phyloP scores from a whole-genome alignment of 2,888 invertebrate genomes.

The Zaprionus bogoriensis region DNA sequence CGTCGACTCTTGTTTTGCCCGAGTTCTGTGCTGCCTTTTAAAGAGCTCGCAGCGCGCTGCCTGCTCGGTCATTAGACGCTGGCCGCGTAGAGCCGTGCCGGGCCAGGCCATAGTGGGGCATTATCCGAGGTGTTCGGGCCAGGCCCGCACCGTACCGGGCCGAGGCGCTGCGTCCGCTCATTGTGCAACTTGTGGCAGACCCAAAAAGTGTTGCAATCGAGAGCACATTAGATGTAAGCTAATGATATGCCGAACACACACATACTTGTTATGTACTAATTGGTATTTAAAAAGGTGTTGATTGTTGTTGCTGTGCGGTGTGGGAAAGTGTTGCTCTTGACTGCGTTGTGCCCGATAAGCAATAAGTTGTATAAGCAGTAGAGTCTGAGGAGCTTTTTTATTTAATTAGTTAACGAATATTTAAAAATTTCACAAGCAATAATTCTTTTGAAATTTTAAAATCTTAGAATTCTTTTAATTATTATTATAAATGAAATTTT shows the following conservation, averaged over 20 bases:
- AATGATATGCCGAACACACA: constrained; percentile 53
- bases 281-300: constrained; percentile 53
- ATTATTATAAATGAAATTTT: too few relatives aligned
- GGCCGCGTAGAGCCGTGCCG: too few relatives aligned
- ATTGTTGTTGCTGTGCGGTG: constrained; percentile 29
- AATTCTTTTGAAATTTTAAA: too few relatives aligned
- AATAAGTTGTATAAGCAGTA: not conserved
- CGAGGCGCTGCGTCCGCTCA: constrained; percentile 44
- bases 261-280: constrained; percentile 54
- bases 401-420: too few relatives aligned
- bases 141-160: constrained; percentile 30
- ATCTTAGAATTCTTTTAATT: too few relatives aligned
- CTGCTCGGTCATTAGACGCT: constrained; percentile 73
- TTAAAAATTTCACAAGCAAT: too few relatives aligned
- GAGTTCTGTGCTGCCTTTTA: constrained; percentile 66
- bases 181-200: constrained; percentile 56
- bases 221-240: constrained; percentile 67
- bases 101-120: constrained; percentile 50
- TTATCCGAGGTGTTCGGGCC: constrained; percentile 71
- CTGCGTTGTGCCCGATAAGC: not conserved
- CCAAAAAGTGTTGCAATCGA: constrained; percentile 63
- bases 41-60: constrained; percentile 49
- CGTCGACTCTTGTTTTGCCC: constrained; percentile 5
- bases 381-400: not conserved
- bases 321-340: constrained; percentile 19